Evolutionary conservation across 1,140 invertebrate genomes (phyloP), one percentile per base, ranked within the genome.

Genomic region (Drosophila bifasciata): DNA sequence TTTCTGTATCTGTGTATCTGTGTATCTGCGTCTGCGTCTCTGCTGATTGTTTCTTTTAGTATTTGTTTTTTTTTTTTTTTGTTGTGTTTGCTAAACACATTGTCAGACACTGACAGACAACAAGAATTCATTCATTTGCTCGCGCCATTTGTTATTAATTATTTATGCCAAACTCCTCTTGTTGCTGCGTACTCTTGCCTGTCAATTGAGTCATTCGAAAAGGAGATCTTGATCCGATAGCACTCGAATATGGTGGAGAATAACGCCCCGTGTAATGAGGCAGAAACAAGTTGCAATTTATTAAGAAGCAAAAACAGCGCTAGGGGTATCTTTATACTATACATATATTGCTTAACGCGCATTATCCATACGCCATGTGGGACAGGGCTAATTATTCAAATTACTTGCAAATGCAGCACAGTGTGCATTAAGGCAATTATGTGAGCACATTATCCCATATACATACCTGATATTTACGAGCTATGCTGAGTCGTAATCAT

Each of bases 371-470:
- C 81, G 81, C 81, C 81, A 74, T 77, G 77, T 85, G 86, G 81
- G 58, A 40, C 67, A 56, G 8, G 49, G 67, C 64, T 81, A 73
- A 85, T 85, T 85, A 85, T 85, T 80, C 63, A 85, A 84, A 84
- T 86, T 76, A 79, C 62, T 39, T 61, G 60, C 71, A 28, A 75
- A 56, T 75, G 71, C 71, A 75, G 57, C 53, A 52, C 64, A 57
- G 75, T 75, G 53, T 76, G 80, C 80, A 86, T 85, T 84, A 79
- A 79, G 71, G 53, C 76, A 76, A 85, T 85, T 86, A 85, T 80
- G 62, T 56, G 53, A 69, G 15, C 39, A 55, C 25, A 59, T 62
- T 41, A 77, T 58, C 64, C 64, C 46, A 57, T 25, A 69, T 25
- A 57, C 16, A 57, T 71, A 39, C 63, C 71, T 59, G 51, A 44